Evolutionary conservation across 2,113 vertebrate species (phyloP), one percentile per base, ranked within the genome.

Genomic region (Ariopsis seemanni): DNA sequence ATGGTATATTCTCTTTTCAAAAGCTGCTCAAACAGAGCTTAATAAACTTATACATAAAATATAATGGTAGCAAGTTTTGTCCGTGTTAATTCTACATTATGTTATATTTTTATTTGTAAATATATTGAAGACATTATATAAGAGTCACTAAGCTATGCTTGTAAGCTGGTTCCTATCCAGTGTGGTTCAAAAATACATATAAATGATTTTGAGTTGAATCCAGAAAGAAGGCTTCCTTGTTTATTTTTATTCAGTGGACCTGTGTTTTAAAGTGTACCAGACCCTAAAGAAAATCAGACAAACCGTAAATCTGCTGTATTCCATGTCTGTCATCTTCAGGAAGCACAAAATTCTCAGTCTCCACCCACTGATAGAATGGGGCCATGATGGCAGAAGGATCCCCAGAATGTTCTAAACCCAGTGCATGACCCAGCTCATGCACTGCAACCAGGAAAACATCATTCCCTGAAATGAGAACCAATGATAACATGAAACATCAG

Each of bases 361-460:
- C 97, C 93, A 98, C 97, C 97, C 97, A 98, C 89, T 97, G 97
- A 93, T 98, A 98, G 92, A 97, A 98, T 1, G 97, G 97, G 0
- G 97, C 97, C 97, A 98, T 98, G 93, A 98, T 97, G 92, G 97
- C 97, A 0, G 96, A 95, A 0, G 97, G 97, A 78, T 97, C 93
- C 1, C 95, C 96, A 22, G 97, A 97, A 91, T 98, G 97, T 89
- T 98, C 97, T 30, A 98, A 94, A 62, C 97, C 97, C 84, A 98
- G 91, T 48, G 97, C 97, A 2, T 98, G 97, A 81, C 97, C 97
- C 87, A 98, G 83, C 88, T 98, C 97, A 5, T 98, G 97, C 85
- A 98, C 96, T 0, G 97, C 96, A 17, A 98, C 97, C 91, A 98
- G 93, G 91, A 98, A 98, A 87, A 98, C 93, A 83, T 98, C 96